These are phyloP conservation scores for Druon quercuslanigerum DNA, from an alignment of 1,140 invertebrate genomes.

Conservation along the genomic window DNA sequence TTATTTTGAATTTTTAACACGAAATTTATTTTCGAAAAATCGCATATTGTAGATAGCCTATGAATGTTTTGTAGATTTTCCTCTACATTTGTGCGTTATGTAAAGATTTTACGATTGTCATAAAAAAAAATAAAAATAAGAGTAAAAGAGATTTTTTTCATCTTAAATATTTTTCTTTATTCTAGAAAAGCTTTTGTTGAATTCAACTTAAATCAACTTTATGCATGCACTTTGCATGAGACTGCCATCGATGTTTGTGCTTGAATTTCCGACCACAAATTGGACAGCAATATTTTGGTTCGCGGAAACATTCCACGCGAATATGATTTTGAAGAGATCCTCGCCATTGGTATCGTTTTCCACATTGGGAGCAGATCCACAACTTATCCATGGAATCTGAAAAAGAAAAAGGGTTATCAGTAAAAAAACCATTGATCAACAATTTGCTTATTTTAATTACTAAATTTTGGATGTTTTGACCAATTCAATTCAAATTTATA, in stretches of 20 bases:
- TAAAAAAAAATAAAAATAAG: neutral
- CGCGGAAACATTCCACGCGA: conserved; percentile 56
- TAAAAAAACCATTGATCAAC: neutral
- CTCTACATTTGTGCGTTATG: neutral
- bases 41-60: too few relatives aligned
- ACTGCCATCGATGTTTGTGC: conserved; percentile 69
- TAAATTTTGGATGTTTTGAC: neutral
- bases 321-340: conserved; percentile 60
- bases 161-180: conserved; percentile 44
- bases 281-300: conserved; percentile 63
- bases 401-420: conserved; percentile 38
- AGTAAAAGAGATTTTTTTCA: neutral
- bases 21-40: too few relatives aligned
- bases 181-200: neutral
- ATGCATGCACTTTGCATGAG: conserved; percentile 71
- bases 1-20: too few relatives aligned
- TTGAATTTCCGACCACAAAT: conserved; percentile 73
- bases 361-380: conserved; percentile 55
- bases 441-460: neutral
- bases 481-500: neutral
- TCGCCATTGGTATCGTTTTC: conserved; percentile 56
- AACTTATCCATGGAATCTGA: conserved; percentile 33
- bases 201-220: conserved; percentile 21
- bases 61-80: too few relatives aligned
- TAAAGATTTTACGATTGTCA: neutral